Percentiles rank a stretch among this genome's conserved stretches.
Evolutionary conservation across 2,888 invertebrate species (phyloP).

Genomic region (Koerneria pararmatus): DNA sequence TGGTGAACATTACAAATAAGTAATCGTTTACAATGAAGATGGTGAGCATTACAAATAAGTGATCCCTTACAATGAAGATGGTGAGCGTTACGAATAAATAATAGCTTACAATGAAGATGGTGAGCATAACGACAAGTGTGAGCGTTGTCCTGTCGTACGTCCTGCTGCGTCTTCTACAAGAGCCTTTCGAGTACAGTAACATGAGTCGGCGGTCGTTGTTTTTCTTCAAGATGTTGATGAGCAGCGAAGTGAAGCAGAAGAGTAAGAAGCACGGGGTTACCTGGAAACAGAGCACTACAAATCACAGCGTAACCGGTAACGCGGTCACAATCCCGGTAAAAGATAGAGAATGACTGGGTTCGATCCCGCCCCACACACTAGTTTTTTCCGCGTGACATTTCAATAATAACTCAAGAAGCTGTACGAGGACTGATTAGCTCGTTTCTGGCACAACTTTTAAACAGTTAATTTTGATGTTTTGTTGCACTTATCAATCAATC

Average conservation of each 20-base stretch:
- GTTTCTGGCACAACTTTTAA: too few relatives aligned
- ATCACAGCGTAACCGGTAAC: background rate
- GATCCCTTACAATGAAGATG: slow-evolving; percentile 20
- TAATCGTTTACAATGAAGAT: too few relatives aligned
- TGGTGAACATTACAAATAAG: too few relatives aligned
- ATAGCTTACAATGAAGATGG: slow-evolving; percentile 23
- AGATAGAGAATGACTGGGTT: too few relatives aligned
- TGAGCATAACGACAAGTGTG: slow-evolving; percentile 26
- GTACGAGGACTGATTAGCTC: too few relatives aligned
- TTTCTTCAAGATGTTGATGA: slow-evolving; percentile 25
- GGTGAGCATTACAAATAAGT: too few relatives aligned
- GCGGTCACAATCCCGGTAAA: too few relatives aligned
- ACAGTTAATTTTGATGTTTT: too few relatives aligned
- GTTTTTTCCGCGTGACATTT: too few relatives aligned
- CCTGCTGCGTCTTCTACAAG: slow-evolving; percentile 13
- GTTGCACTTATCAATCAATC: too few relatives aligned
- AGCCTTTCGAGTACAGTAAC: slow-evolving; percentile 22
- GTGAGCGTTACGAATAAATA: too few relatives aligned
- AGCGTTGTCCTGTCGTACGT: slow-evolving; percentile 25
- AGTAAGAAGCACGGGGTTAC: slow-evolving; percentile 28
- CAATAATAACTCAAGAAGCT: too few relatives aligned
- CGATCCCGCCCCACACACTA: background rate
- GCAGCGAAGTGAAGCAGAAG: slow-evolving; percentile 25
- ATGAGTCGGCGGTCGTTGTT: slow-evolving; percentile 20
- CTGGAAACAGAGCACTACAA: slow-evolving; percentile 21